Evolutionary conservation across 2,113 vertebrate genomes (phyloP), one percentile per base, ranked within the genome.

Genomic region (Capreolus pygargus): DNA sequence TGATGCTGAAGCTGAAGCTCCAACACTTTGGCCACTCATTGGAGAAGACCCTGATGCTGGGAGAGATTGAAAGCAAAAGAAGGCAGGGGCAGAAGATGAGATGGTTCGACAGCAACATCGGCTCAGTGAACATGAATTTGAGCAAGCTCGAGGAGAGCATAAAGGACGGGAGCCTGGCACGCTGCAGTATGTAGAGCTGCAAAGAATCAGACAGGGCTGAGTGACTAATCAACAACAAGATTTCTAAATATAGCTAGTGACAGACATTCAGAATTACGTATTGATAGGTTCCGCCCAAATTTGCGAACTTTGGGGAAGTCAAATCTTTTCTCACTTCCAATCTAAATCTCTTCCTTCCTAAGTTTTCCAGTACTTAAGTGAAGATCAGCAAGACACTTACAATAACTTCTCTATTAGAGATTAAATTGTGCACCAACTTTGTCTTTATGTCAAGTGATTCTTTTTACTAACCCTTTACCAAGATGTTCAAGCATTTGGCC

Each of bases 341-440:
- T 79, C 33, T 83, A 89, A 91, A 89, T 89, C 36, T 85, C 54
- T 91, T 78, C 52, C 67, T 88, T 97, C 54, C 70, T 88, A 76
- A 60, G 4, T 74, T 95, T 85, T 92, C n/a, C 47, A 96, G 7
- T 60, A 92, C 1, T 47, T 84, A 25, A 27, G 5, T 10, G 58
- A 84, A 64, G 39, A 89, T 2, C 33, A 95, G 11, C 6, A 47
- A 19, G 33, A 64, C 21, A 16, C 15, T 64, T 47, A 54, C 45
- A 54, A n/a, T 78, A 79, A 64, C 55, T 91, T 23, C 67, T 43
- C 52, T 91, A 8, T 74, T 88, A 25, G 21, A 70, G 57, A 74
- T 93, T 33, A 86, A 81, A 58, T 93, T 89, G 45, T 27, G 60
- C 27, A 23, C 9, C 4, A 23, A 81, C 60, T 54, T 94, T 78